These are phyloP conservation scores for Deroplatys truncata DNA, from an alignment of 2,888 invertebrate genomes.

Conservation along the genomic window DNA sequence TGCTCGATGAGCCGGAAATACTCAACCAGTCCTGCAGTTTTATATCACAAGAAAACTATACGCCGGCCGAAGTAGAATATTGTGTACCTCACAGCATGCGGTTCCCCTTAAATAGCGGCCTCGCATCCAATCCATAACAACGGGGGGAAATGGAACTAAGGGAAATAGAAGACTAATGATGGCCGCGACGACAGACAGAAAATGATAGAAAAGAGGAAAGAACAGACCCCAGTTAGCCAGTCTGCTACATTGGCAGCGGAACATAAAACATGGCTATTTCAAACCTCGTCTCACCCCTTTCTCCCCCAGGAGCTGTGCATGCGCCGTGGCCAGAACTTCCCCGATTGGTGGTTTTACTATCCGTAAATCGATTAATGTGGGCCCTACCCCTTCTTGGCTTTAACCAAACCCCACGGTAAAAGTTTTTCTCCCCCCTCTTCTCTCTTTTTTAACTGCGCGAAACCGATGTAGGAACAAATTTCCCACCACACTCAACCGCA, in stretches of 20 bases:
- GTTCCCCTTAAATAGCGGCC: neutral
- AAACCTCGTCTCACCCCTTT: neutral
- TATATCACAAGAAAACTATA: neutral
- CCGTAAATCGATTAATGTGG: conserved; percentile 14
- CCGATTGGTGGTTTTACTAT: conserved; percentile 18
- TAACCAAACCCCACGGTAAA: neutral
- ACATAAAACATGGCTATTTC: conserved; percentile 7
- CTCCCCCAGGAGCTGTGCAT: neutral
- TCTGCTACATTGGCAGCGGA: neutral
- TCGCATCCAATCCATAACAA: conserved; percentile 17
- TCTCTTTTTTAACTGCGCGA: neutral
- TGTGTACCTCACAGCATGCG: conserved; percentile 10
- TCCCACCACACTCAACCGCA: neutral
- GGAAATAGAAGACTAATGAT: conserved; percentile 16
- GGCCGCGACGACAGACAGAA: neutral
- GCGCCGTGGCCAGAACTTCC: neutral
- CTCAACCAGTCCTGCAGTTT: no score
- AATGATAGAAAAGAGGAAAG: neutral
- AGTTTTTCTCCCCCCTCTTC: neutral
- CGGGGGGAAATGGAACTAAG: neutral
- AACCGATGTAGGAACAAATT: conserved; percentile 10
- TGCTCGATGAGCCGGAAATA: no score
- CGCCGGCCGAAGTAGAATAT: neutral
- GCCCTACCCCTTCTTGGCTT: neutral
- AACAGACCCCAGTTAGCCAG: neutral